Evolutionary conservation across 1,140 invertebrate genomes (phyloP).

Genomic region (Cydia pomonella): DNA sequence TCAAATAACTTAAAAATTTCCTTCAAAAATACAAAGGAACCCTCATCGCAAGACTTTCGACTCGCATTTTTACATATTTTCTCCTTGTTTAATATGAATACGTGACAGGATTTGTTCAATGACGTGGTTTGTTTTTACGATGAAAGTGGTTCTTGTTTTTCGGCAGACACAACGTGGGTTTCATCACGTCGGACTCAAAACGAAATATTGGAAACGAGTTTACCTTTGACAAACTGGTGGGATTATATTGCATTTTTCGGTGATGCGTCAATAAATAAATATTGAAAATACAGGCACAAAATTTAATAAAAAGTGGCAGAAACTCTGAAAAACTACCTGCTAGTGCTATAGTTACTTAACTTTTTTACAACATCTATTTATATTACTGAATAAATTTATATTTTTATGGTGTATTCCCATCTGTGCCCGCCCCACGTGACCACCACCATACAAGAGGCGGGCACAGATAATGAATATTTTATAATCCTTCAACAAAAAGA

Average conservation of each 20-base stretch:
- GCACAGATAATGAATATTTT: no score
- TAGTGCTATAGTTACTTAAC: no score
- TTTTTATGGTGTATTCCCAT: no score
- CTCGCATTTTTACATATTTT: not conserved
- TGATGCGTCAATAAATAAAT: not conserved
- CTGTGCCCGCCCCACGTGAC: no score
- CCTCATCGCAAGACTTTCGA: not conserved
- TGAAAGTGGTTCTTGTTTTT: not conserved
- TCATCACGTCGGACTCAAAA: not conserved
- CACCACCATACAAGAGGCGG: no score
- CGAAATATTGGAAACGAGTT: not conserved
- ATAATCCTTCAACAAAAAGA: no score
- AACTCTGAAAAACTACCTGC: not conserved
- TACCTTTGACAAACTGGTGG: not conserved
- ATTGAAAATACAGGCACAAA: not conserved
- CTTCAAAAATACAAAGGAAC: not conserved
- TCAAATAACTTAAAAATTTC: no score
- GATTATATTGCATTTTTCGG: not conserved
- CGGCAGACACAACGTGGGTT: not conserved
- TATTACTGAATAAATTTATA: no score
- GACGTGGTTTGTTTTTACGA: constrained; percentile 3
- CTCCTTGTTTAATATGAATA: not conserved
- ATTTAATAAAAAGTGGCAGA: not conserved
- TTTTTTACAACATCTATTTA: no score
- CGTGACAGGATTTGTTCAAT: not conserved